Percentiles rank a stretch among this genome's conserved stretches.
Conservation (phyloP, 2,797 vertebrate genomes). For the Taenioides sp. region DNA sequence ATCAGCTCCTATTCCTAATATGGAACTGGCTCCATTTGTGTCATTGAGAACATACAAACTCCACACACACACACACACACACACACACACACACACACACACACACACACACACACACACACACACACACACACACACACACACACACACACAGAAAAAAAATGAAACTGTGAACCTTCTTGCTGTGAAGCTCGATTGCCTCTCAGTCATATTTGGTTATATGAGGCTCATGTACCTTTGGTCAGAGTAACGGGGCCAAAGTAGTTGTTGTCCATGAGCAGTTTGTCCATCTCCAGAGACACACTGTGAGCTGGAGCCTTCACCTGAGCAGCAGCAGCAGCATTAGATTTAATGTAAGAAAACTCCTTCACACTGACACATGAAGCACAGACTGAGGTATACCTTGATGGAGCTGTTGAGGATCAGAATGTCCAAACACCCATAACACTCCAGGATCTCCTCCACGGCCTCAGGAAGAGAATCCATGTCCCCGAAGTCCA, state of each 20-base stretch:
- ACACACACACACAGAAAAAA: too few relatives aligned
- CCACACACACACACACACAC: too few relatives aligned
- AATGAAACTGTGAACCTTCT: too few relatives aligned
- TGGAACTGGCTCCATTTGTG: too few relatives aligned
- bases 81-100: too few relatives aligned
- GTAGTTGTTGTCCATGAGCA: conserved; percentile 95
- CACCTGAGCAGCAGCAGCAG: background rate
- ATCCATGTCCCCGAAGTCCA: conserved; percentile 88
- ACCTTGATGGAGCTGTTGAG: conserved; percentile 91
- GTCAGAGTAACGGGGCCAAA: conserved; percentile 90
- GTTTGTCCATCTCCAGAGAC: conserved; percentile 88
- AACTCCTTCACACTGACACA: background rate
- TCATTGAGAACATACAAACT: too few relatives aligned
- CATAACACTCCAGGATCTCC: conserved; percentile 89
- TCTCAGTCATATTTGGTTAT: too few relatives aligned
- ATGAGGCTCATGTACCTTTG: conserved; percentile 79
- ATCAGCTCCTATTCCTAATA: too few relatives aligned
- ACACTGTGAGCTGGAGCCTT: conserved; percentile 87
- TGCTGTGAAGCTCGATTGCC: too few relatives aligned
- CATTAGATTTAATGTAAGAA: too few relatives aligned
- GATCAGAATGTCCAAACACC: conserved; percentile 89
- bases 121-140: too few relatives aligned
- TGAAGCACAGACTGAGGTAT: background rate
- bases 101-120: too few relatives aligned
- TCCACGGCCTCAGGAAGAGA: conserved; percentile 80